phyloP scores from a whole-genome alignment of 53 echinoderm and acorn worm species.

The Actinopyga echinites region DNA sequence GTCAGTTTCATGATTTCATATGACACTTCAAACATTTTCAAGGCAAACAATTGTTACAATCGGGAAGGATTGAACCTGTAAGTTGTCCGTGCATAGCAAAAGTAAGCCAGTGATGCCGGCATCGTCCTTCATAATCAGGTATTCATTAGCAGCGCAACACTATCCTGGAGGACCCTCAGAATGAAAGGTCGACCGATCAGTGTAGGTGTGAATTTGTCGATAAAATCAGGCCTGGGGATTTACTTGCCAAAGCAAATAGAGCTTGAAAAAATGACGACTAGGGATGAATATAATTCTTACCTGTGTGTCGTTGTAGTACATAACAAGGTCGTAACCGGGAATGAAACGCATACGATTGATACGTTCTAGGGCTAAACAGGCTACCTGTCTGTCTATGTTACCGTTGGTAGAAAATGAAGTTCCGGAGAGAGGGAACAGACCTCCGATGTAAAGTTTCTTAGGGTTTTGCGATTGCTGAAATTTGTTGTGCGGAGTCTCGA shows the following conservation, averaged over 20 bases:
- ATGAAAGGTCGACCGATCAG: slow-evolving; percentile 6
- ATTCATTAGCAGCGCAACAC: not conserved
- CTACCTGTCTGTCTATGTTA: slow-evolving; percentile 75
- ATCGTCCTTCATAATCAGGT: too few species aligned
- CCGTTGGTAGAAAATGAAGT: slow-evolving; percentile 70
- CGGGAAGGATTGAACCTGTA: too few species aligned
- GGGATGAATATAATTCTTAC: slow-evolving; percentile 44
- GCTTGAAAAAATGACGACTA: not conserved
- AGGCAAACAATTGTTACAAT: too few species aligned
- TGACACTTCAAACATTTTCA: too few species aligned
- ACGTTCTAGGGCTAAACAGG: slow-evolving; percentile 83
- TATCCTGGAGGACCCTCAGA: not conserved
- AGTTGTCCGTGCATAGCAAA: too few species aligned
- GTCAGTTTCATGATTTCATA: too few species aligned
- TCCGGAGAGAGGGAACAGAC: slow-evolving; percentile 77
- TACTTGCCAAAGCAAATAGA: not conserved
- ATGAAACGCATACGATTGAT: slow-evolving; percentile 78
- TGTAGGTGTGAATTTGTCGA: slow-evolving; percentile 6
- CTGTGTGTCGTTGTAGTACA: slow-evolving; percentile 97
- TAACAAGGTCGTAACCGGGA: slow-evolving; percentile 70
- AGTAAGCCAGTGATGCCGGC: too few species aligned
- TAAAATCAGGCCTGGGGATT: not conserved
- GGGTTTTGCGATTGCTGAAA: not conserved
- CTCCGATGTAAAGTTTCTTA: slow-evolving; percentile 83
- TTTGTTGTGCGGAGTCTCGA: slow-evolving; percentile 26